These are phyloP conservation scores for Galleria mellonella DNA, from an alignment of 1,140 invertebrate species.

Conservation along the genomic window DNA sequence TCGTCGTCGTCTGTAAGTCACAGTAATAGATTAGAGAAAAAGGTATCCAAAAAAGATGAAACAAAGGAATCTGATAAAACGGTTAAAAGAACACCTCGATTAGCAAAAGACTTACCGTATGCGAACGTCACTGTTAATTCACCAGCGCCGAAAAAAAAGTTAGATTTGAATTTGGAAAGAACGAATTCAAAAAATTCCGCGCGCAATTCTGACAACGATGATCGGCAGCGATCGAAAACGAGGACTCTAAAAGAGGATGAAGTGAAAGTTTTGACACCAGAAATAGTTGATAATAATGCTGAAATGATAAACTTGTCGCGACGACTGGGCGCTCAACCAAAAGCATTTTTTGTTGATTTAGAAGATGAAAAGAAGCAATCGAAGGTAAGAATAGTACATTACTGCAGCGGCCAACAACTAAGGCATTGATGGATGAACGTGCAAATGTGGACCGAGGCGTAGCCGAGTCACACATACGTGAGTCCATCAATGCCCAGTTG, in stretches of 20 bases:
- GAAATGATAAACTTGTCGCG: conserved; percentile 44
- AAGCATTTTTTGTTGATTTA: conserved; percentile 58
- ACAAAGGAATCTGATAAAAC: conserved; percentile 4
- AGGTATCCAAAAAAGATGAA: not conserved
- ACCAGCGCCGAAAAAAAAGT: conserved; percentile 34
- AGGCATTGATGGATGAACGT: too few relatives aligned
- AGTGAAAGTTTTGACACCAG: conserved; percentile 53
- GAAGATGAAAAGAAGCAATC: conserved; percentile 20
- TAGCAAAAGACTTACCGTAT: conserved; percentile 19
- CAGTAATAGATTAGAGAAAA: conserved; percentile 11
- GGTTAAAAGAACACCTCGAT: not conserved
- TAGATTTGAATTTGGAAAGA: conserved; percentile 2
- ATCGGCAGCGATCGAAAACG: conserved; percentile 47
- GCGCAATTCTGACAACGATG: not conserved
- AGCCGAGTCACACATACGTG: too few relatives aligned
- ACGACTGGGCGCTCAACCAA: conserved; percentile 48
- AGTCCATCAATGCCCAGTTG: too few relatives aligned
- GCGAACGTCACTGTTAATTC: conserved; percentile 62
- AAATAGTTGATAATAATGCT: conserved; percentile 42
- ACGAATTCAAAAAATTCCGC: not conserved
- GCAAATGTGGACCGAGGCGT: too few relatives aligned
- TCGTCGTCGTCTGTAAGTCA: conserved; percentile 31
- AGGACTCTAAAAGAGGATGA: conserved; percentile 61
- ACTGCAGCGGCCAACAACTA: too few relatives aligned
- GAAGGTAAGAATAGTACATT: conserved; percentile 14